Conservation (phyloP, 2,888 invertebrate species). For the Mythimna impura region DNA sequence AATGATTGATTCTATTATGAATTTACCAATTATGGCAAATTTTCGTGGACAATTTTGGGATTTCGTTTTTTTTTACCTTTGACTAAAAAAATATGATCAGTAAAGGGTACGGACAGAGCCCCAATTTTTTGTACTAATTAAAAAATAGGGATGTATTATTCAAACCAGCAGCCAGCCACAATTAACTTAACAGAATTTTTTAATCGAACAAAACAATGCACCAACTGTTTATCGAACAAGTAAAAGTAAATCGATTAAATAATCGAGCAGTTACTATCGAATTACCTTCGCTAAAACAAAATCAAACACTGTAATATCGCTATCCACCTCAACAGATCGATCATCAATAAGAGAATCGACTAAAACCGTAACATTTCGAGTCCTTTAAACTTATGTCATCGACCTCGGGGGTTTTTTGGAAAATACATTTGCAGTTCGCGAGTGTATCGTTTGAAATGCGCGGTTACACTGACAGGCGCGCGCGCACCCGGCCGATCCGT, state of each 20-base stretch:
- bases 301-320: slow-evolving; percentile 62
- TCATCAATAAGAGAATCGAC: slow-evolving; percentile 63
- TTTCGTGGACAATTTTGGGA: too few species aligned
- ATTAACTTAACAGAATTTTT: neutral
- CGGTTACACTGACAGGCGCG: slow-evolving; percentile 82
- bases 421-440: slow-evolving; percentile 74
- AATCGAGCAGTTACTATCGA: slow-evolving; percentile 37
- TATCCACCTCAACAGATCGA: slow-evolving; percentile 66
- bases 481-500: slow-evolving; percentile 79
- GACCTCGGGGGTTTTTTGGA: slow-evolving; percentile 74
- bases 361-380: slow-evolving; percentile 65
- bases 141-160: neutral
- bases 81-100: too few species aligned
- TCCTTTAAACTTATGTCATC: slow-evolving; percentile 72
- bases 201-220: slow-evolving; percentile 41
- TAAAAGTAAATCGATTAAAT: slow-evolving; percentile 36
- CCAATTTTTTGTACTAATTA: too few species aligned
- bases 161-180: slow-evolving; percentile 3
- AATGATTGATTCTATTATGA: too few species aligned
- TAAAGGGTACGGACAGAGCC: too few species aligned
- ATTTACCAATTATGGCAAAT: too few species aligned
- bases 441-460: slow-evolving; percentile 81
- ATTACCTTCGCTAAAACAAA: slow-evolving; percentile 54
- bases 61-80: too few species aligned
- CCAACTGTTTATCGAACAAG: slow-evolving; percentile 35